Percentiles rank a stretch among this genome's conserved stretches.
Conservation (phyloP, 2,888 invertebrate species). For the Galeruca laticollis region DNA sequence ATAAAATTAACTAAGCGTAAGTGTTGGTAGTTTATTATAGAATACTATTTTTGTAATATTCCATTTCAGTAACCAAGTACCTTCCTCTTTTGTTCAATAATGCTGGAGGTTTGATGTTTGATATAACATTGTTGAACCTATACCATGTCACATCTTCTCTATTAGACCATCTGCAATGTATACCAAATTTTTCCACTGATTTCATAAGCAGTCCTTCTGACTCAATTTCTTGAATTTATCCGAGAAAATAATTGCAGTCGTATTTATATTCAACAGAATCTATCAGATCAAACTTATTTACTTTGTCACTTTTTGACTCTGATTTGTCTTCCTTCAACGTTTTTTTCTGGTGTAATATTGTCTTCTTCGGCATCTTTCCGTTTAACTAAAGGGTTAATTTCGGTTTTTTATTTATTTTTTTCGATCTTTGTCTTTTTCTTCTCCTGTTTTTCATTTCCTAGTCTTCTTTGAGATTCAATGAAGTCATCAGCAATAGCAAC, state of each 20-base stretch:
- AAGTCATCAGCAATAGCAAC: constrained; percentile 19
- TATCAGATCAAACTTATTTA: background rate
- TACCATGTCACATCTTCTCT: too few relatives aligned
- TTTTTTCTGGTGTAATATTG: constrained; percentile 15
- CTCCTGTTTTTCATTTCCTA: background rate
- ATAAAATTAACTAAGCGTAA: constrained; percentile 21
- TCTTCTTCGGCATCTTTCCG: background rate
- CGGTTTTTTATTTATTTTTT: constrained; percentile 4
- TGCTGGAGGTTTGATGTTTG: constrained; percentile 17
- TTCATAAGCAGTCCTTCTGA: too few relatives aligned
- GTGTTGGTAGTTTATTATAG: constrained; percentile 20
- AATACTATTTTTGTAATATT: constrained; percentile 20
- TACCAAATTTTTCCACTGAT: too few relatives aligned
- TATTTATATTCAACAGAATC: constrained; percentile 12
- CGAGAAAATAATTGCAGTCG: constrained; percentile 17
- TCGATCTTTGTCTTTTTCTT: background rate
- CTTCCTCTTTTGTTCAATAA: constrained; percentile 18
- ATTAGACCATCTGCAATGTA: too few relatives aligned
- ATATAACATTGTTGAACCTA: constrained; percentile 15
- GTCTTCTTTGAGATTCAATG: constrained; percentile 18
- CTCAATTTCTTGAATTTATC: constrained; percentile 12
- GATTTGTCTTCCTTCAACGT: constrained; percentile 16
- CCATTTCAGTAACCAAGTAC: background rate
- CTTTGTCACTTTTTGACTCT: constrained; percentile 7
- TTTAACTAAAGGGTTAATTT: background rate